Evolutionary conservation across 2,113 vertebrate species (phyloP).

Genomic region (Empidonax alnorum): DNA sequence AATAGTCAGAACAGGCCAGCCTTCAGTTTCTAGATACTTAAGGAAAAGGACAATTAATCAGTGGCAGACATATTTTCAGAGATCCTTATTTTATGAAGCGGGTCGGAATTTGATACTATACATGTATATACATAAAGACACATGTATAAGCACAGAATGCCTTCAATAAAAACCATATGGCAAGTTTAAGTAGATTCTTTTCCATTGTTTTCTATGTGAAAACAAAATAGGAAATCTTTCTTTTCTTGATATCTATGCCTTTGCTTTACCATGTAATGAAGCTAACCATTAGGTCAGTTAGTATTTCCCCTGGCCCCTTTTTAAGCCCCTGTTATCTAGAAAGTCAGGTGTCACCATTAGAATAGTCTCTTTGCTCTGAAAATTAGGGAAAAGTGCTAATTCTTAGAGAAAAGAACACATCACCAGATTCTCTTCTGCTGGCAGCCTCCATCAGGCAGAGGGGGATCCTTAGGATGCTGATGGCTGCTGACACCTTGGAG

Average conservation of each 20-base stretch:
- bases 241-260: background rate
- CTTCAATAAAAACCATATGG: background rate
- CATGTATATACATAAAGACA: background rate
- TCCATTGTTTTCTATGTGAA: background rate
- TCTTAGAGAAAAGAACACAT: fast-evolving
- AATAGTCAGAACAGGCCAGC: background rate
- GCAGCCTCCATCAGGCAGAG: background rate
- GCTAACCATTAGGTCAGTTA: background rate
- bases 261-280: background rate
- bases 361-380: background rate
- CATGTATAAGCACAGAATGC: background rate
- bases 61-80: background rate
- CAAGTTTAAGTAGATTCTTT: background rate
- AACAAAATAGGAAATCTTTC: background rate
- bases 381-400: background rate
- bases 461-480: background rate
- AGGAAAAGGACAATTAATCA: background rate
- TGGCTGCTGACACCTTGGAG: background rate
- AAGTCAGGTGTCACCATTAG: background rate
- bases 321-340: background rate
- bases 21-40: background rate
- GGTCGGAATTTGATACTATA: background rate
- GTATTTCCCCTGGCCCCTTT: background rate
- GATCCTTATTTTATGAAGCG: background rate
- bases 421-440: background rate